Percentiles rank a stretch among this genome's conserved stretches.
Evolutionary conservation across 2,797 vertebrate species (phyloP).

Genomic region (Acrossocheilus wenchowensis): DNA sequence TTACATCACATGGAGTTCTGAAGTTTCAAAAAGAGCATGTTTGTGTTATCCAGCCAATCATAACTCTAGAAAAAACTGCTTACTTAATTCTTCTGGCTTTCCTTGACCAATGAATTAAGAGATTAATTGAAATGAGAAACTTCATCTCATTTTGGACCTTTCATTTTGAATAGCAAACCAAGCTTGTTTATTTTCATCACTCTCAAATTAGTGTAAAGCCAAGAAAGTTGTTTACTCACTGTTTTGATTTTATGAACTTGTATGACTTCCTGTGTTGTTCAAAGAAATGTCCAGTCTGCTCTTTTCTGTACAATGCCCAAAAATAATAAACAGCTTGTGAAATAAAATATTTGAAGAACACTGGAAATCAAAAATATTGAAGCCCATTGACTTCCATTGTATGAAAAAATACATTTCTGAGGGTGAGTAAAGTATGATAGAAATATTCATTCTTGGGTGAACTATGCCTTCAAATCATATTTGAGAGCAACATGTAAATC

Average conservation of each 20-base stretch:
- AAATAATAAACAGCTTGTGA: not conserved
- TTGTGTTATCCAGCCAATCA: not conserved
- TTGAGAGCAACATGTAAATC: not conserved
- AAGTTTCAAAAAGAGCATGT: not conserved
- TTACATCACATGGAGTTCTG: not conserved
- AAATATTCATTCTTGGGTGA: not conserved
- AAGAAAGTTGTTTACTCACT: not conserved
- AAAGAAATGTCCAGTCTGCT: not conserved
- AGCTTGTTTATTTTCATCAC: not conserved
- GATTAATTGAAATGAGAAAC: not conserved
- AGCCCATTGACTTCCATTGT: not conserved
- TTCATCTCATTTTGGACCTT: not conserved
- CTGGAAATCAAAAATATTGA: not conserved
- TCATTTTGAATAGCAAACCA: not conserved
- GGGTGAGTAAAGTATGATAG: not conserved
- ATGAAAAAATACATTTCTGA: not conserved
- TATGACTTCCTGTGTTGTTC: not conserved
- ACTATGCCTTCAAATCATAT: not conserved
- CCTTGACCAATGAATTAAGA: not conserved
- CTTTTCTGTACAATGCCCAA: not conserved
- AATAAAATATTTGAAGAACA: not conserved
- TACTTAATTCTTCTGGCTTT: not conserved
- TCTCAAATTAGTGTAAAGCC: not conserved
- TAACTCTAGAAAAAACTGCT: not conserved
- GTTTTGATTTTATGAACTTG: not conserved